Percentiles rank a stretch among this genome's conserved stretches.
These are phyloP conservation scores for Clarias pachynema DNA, from an alignment of 2,797 vertebrate genomes.

Conservation along the genomic window DNA sequence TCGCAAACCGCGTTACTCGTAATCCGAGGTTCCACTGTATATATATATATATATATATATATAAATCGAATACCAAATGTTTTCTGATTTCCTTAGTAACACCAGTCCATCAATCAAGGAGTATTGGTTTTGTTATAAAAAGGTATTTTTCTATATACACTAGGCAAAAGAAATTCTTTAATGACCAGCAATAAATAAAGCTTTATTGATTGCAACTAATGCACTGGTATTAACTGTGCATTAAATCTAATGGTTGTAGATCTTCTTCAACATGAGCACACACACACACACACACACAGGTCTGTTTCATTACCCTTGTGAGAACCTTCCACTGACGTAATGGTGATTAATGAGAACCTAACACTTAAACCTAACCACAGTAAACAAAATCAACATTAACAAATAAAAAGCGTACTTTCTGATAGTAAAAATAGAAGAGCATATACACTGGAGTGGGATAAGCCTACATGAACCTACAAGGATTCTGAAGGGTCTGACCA, in stretches of 20 bases:
- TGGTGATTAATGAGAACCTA: not conserved
- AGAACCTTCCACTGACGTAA: not conserved
- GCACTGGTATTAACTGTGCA: conserved; percentile 7
- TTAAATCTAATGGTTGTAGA: conserved; percentile 23
- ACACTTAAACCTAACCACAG: not conserved
- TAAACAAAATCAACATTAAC: not conserved
- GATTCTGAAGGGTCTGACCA: not conserved
- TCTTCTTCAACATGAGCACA: not conserved
- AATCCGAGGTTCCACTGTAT: too few relatives aligned
- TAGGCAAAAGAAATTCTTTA: not conserved
- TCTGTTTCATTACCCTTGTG: not conserved
- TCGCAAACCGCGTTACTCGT: too few relatives aligned
- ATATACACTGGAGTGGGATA: not conserved
- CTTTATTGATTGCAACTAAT: conserved; percentile 6
- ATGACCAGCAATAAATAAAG: conserved; percentile 2
- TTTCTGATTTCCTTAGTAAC: not conserved
- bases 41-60: too few relatives aligned
- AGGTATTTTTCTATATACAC: not conserved
- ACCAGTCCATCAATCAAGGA: too few relatives aligned
- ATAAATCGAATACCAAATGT: not conserved
- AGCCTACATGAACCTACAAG: not conserved
- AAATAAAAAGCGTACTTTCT: not conserved
- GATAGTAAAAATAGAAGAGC: not conserved
- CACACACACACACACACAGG: not conserved
- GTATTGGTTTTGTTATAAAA: not conserved